Percentiles rank a stretch among this genome's conserved stretches.
Conservation (phyloP, 2,888 invertebrate species). For the Pheosia tremula region DNA sequence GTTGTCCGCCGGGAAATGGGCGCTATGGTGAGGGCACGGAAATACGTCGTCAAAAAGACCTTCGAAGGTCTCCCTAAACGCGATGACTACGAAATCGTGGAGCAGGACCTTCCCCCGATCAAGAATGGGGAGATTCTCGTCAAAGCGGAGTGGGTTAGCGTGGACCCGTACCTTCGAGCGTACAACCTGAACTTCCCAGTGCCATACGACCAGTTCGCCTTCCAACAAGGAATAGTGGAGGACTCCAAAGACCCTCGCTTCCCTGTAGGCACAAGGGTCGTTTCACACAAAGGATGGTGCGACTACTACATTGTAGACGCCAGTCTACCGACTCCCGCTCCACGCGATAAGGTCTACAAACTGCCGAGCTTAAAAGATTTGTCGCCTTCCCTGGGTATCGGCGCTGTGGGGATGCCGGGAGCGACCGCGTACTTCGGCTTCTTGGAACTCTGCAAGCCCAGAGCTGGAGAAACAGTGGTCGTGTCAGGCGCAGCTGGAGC, state of each 20-base stretch:
- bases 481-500: slow-evolving; percentile 90
- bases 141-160: slow-evolving; percentile 54
- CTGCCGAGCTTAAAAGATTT: slow-evolving; percentile 83
- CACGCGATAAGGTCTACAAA: slow-evolving; percentile 45
- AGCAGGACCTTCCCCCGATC: slow-evolving; percentile 79
- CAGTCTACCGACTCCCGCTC: slow-evolving; percentile 24
- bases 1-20: slow-evolving; percentile 2
- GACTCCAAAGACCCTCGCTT: slow-evolving; percentile 85
- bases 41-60: slow-evolving; percentile 65
- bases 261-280: slow-evolving; percentile 84
- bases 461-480: slow-evolving; percentile 88
- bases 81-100: slow-evolving; percentile 83
- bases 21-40: slow-evolving; percentile 79
- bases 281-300: slow-evolving; percentile 73
- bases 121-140: slow-evolving; percentile 56
- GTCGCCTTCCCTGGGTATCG: slow-evolving; percentile 84
- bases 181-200: slow-evolving; percentile 32
- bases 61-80: slow-evolving; percentile 84
- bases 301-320: slow-evolving; percentile 36
- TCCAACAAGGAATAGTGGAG: slow-evolving; percentile 69
- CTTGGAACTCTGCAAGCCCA: slow-evolving; percentile 87
- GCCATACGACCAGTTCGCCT: slow-evolving; percentile 57
- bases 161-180: slow-evolving; percentile 50
- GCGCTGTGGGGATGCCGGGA: slow-evolving; percentile 88
- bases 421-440: slow-evolving; percentile 90